phyloP scores from a whole-genome alignment of 2,888 invertebrate genomes.

The Pheosia gnoma region DNA sequence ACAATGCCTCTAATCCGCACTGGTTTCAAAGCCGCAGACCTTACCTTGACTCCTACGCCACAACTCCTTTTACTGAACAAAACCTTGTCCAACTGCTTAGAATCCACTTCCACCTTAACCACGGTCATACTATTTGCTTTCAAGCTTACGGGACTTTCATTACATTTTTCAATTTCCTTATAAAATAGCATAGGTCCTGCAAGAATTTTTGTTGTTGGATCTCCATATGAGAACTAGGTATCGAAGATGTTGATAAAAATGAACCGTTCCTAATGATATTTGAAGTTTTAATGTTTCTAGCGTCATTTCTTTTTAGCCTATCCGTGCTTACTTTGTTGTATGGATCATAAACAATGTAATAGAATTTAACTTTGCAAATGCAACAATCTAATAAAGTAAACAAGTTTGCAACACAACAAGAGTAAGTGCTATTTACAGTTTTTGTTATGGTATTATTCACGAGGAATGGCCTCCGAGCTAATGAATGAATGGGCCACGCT shows the following conservation, averaged over 20 bases:
- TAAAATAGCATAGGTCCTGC: too few relatives aligned
- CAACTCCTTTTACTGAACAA: slow-evolving; percentile 69
- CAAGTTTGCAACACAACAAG: slow-evolving; percentile 41
- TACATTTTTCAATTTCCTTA: not conserved
- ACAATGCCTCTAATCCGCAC: slow-evolving; percentile 71
- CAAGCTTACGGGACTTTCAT: slow-evolving; percentile 10
- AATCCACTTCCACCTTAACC: slow-evolving; percentile 30
- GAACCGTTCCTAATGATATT: too few relatives aligned
- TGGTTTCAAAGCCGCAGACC: slow-evolving; percentile 74
- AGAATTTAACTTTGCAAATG: not conserved
- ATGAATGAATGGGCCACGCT: slow-evolving; percentile 77
- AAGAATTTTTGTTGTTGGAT: too few relatives aligned
- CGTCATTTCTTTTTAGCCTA: not conserved
- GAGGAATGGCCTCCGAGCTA: slow-evolving; percentile 77
- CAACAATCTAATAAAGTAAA: slow-evolving; percentile 28
- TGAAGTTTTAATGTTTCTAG: not conserved
- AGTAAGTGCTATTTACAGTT: slow-evolving; percentile 67
- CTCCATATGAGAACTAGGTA: too few relatives aligned
- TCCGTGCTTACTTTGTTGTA: not conserved
- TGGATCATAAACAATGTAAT: not conserved
- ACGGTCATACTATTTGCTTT: slow-evolving; percentile 24
- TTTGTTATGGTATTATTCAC: slow-evolving; percentile 80
- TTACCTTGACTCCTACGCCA: slow-evolving; percentile 83
- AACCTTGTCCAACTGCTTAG: slow-evolving; percentile 58
- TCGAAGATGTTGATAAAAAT: too few relatives aligned